Percentiles rank a stretch among this genome's conserved stretches.
Conservation (phyloP, 1,140 invertebrate species). For the Whitmania pigra region DNA sequence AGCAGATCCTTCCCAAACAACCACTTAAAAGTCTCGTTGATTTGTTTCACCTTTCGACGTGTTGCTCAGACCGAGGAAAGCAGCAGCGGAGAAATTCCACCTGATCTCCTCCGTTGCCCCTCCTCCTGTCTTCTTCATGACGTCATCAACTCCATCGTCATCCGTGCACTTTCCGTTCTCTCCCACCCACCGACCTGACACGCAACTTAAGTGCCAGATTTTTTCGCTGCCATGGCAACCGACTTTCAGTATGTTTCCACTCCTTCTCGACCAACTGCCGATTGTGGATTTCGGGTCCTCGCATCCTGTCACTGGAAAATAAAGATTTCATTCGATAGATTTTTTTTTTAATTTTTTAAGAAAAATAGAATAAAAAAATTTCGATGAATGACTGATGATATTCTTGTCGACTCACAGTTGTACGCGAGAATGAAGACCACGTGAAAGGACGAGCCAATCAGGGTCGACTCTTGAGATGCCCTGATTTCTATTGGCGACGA, state of each 20-base stretch:
- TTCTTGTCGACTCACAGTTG: not conserved
- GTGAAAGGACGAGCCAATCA: not conserved
- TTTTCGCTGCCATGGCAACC: conserved; percentile 2
- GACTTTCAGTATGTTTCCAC: not conserved
- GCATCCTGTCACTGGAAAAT: not conserved
- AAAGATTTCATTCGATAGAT: not conserved
- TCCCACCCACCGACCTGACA: not conserved
- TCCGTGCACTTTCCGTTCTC: not conserved
- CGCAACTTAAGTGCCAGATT: not conserved
- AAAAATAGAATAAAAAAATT: not conserved
- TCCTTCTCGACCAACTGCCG: not conserved
- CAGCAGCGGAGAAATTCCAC: conserved; percentile 1
- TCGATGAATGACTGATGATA: too few species aligned
- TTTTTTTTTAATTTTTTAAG: not conserved
- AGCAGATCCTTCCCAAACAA: too few species aligned
- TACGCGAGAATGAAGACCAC: conserved; percentile 5
- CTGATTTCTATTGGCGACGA: conserved; percentile 10
- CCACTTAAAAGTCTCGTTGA: too few species aligned
- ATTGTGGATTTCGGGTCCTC: not conserved
- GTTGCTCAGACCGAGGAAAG: conserved; percentile 4
- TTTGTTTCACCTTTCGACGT: not conserved
- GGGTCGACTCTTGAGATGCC: not conserved
- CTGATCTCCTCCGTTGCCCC: not conserved
- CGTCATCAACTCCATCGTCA: not conserved
- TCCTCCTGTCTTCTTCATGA: not conserved